A percentile compares a stretch with the other conserved stretches of the same genome.
Conservation (phyloP, 2,888 invertebrate genomes). For the Synanthedon myopaeformis region DNA sequence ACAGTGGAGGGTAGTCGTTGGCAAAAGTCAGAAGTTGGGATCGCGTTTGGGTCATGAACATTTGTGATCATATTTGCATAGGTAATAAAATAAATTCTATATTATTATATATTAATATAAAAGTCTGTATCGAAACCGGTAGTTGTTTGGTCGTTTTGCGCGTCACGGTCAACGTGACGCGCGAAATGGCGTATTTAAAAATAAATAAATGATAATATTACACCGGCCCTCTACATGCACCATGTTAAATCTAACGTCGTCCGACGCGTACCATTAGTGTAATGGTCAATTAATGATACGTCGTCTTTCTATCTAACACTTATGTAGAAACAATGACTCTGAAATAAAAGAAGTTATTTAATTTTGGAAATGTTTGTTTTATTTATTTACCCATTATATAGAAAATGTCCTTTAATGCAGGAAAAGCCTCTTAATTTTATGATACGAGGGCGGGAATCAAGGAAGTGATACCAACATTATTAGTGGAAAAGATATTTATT, state of each 20-base stretch:
- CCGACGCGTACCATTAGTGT: slow-evolving; percentile 57
- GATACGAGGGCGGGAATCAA: too few species aligned
- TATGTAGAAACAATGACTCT: slow-evolving; percentile 70
- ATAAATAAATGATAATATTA: slow-evolving; percentile 17
- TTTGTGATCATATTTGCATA: slow-evolving; percentile 65
- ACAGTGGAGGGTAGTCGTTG: slow-evolving; percentile 43
- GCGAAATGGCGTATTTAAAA: slow-evolving; percentile 16
- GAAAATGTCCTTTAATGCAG: too few species aligned
- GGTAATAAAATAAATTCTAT: slow-evolving; percentile 55
- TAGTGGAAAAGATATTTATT: too few species aligned
- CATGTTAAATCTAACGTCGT: slow-evolving; percentile 34
- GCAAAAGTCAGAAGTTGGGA: slow-evolving; percentile 42
- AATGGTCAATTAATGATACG: slow-evolving; percentile 63
- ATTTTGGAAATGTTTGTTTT: slow-evolving; percentile 64
- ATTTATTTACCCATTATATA: slow-evolving; percentile 19
- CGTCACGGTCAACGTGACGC: slow-evolving; percentile 14
- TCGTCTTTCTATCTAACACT: slow-evolving; percentile 65
- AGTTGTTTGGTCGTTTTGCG: slow-evolving; percentile 24
- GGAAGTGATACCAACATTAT: too few species aligned
- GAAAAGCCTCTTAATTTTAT: too few species aligned
- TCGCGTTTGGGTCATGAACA: slow-evolving; percentile 61
- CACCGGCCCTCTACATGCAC: slow-evolving; percentile 49
- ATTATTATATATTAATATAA: slow-evolving; percentile 36
- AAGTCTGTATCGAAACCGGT: slow-evolving; percentile 47
- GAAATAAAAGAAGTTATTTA: slow-evolving; percentile 71